Evolutionary conservation across 2,797 vertebrate genomes (phyloP), one percentile per base, ranked within the genome.

Genomic region (Propithecus perrieri): DNA sequence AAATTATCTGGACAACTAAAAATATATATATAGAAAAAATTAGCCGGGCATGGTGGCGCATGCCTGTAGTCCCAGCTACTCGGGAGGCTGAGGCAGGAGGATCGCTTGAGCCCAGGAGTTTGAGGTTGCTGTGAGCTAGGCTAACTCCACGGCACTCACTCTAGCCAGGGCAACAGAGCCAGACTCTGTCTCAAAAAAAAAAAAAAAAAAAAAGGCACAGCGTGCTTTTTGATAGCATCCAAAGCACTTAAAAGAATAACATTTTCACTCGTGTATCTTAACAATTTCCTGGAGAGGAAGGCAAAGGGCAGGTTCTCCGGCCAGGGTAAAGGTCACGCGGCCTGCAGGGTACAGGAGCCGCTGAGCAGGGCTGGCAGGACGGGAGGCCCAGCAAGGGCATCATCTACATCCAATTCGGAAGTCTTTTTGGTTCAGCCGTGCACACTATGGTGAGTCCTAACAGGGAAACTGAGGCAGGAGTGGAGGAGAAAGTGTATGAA

Each of bases 141-240:
- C 38, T 38, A 4, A 38, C 3, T 3, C 38, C 38, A 38, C 3
- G 38, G 38, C 38, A 38, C 38, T 38, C 3, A 38, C 38, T 38
- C 38, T 38, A 38, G 38, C 38, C 38, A 38, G 38, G 38, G 3
- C 38, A 38, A 38, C 38, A 38, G 38, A 38, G 38, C 38, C 38
- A 38, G 38, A 38, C 38, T 38, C 38, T 38, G 3, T 38, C 38
- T 38, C 38, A 38, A 38, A 38, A 38, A 38, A 38, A 38, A 38
- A 38, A 38, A 0, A 38, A 38, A 38, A 38, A 38, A 38, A 38
- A 38, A 38, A 9, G 43, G 43, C 46, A 28, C 9, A 4, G 61
- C 0, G 0, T 2, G 0, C 0, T 22, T 5, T 30, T 15, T n/a
- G 4, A 3, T 1, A 33, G 38, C 43, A 30, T 1, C 67, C 41